Evolutionary conservation across 2,797 vertebrate genomes (phyloP).

Genomic region (Brotula barbata): DNA sequence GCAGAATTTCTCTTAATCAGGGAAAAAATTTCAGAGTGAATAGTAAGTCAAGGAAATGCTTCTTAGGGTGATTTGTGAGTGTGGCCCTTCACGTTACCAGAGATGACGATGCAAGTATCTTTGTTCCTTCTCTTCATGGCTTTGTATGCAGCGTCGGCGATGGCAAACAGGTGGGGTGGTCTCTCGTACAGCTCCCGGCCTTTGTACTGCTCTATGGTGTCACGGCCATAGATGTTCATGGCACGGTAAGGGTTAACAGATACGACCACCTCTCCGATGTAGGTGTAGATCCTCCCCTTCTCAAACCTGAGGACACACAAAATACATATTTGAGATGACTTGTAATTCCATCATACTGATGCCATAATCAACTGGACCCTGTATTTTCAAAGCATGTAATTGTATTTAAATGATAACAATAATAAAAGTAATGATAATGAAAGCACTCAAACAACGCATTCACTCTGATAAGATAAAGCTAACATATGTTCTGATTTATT

Average conservation of each 20-base stretch:
- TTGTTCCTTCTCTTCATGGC: constrained; percentile 98
- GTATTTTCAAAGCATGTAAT: too few relatives aligned
- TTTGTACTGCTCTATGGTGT: constrained; percentile 92
- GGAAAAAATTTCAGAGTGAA: too few relatives aligned
- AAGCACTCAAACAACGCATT: too few relatives aligned
- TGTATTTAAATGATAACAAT: too few relatives aligned
- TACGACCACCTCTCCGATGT: constrained; percentile 97
- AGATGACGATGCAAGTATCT: constrained; percentile 98
- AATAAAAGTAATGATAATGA: too few relatives aligned
- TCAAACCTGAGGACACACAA: constrained; percentile 85
- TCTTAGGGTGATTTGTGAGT: not conserved
- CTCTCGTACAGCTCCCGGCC: constrained; percentile 95
- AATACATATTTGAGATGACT: too few relatives aligned
- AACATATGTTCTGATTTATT: too few relatives aligned
- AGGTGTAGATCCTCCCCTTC: constrained; percentile 94
- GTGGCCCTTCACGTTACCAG: constrained; percentile 79
- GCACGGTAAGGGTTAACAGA: constrained; percentile 96
- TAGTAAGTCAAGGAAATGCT: not conserved
- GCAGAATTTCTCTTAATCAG: too few relatives aligned
- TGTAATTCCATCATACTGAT: too few relatives aligned
- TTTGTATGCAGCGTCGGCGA: constrained; percentile 97
- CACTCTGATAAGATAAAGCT: too few relatives aligned
- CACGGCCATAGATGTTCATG: constrained; percentile 93
- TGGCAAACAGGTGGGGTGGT: constrained; percentile 96
- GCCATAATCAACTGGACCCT: too few relatives aligned